Percentiles rank a stretch among this genome's conserved stretches.
Evolutionary conservation across 2,113 vertebrate genomes (phyloP).

Genomic region (Tauraco erythrolophus): DNA sequence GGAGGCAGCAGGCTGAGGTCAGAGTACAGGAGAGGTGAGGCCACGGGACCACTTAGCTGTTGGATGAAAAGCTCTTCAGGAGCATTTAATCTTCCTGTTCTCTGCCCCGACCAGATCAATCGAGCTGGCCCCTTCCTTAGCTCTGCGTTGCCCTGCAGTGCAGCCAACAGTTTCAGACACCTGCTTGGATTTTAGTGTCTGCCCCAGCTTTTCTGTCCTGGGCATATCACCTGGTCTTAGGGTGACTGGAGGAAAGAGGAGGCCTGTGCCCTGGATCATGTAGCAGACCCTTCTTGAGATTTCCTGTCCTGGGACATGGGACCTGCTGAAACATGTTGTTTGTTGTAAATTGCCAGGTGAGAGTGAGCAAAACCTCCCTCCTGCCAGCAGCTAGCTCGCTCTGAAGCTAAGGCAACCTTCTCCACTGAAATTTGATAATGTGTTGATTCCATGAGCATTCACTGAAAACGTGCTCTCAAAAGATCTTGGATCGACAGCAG

Average conservation of each 20-base stretch:
- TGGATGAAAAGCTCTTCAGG: neutral
- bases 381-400: neutral
- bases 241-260: neutral
- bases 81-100: accelerated
- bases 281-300: neutral
- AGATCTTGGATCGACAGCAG: neutral
- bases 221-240: neutral
- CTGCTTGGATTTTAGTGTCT: neutral
- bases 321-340: neutral
- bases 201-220: neutral
- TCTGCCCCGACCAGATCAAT: neutral
- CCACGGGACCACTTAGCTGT: accelerated
- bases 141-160: neutral
- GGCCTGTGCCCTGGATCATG: neutral
- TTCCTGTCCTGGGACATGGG: neutral
- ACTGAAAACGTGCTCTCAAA: neutral
- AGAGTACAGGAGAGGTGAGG: neutral
- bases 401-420: neutral
- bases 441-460: neutral
- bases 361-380: neutral
- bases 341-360: neutral
- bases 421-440: neutral
- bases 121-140: neutral
- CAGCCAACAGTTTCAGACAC: neutral
- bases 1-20: neutral